A percentile compares a stretch with the other conserved stretches of the same genome.
Conservation (phyloP, 2,888 invertebrate genomes). For the Heliconius aoede region DNA sequence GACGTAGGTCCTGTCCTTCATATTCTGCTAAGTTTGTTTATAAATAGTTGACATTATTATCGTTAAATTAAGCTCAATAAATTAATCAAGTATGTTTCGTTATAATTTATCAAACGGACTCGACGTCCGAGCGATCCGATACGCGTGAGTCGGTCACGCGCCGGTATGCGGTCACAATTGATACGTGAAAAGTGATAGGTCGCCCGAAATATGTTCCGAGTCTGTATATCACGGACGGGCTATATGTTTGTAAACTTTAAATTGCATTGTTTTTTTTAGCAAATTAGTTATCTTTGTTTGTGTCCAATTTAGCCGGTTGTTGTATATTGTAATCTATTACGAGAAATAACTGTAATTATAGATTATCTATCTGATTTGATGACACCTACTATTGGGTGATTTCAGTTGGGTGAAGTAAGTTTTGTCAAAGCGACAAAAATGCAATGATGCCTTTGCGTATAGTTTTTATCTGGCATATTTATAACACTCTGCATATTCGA, state of each 20-base stretch:
- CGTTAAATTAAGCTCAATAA: neutral
- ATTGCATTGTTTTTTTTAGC: neutral
- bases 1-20: neutral
- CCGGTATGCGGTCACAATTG: conserved; percentile 14
- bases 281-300: neutral
- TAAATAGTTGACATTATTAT: neutral
- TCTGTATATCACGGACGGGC: conserved; percentile 5
- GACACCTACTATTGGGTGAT: neutral
- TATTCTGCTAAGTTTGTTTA: neutral
- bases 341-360: no score
- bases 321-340: no score
- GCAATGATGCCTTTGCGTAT: neutral
- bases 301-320: no score
- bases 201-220: conserved; percentile 4
- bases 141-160: conserved; percentile 6
- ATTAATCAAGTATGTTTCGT: neutral
- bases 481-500: no score
- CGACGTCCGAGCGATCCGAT: conserved; percentile 8
- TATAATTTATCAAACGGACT: conserved; percentile 1
- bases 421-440: neutral
- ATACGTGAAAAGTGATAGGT: conserved; percentile 14
- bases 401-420: neutral
- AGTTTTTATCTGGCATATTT: no score
- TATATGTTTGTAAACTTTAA: conserved; percentile 7
- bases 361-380: neutral